phyloP scores from a whole-genome alignment of 2,113 vertebrate genomes.

The Pseudopipra pipra region DNA sequence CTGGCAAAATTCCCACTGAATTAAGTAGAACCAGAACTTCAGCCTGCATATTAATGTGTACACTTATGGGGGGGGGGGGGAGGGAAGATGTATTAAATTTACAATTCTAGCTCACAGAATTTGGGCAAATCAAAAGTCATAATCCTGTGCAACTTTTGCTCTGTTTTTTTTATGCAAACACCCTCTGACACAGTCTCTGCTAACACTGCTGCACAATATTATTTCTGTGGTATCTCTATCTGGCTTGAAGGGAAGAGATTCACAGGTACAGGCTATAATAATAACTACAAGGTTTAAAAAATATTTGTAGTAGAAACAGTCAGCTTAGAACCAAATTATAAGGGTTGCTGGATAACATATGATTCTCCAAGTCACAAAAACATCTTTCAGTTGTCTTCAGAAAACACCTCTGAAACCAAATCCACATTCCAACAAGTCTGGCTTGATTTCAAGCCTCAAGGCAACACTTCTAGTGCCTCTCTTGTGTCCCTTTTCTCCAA shows the following conservation, averaged over 20 bases:
- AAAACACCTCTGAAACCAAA: not conserved
- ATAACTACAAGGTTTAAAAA: not conserved
- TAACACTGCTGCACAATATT: not conserved
- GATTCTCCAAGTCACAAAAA: not conserved
- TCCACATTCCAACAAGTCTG: not conserved
- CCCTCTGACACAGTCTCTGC: not conserved
- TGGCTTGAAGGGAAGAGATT: not conserved
- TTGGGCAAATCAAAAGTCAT: not conserved
- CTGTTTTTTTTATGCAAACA: not conserved
- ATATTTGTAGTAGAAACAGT: not conserved
- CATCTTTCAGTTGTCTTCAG: not conserved
- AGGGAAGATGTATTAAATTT: not conserved
- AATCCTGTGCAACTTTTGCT: not conserved
- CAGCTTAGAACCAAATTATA: not conserved
- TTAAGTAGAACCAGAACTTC: not conserved
- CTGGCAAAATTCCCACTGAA: not conserved
- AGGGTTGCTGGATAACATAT: not conserved
- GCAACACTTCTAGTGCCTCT: not conserved
- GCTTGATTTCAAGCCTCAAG: not conserved
- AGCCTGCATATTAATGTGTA: not conserved
- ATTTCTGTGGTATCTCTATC: not conserved
- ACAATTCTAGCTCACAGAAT: not conserved
- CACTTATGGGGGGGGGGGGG: not conserved
- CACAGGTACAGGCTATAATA: not conserved
- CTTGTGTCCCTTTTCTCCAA: not conserved